Conservation (phyloP, 2,888 invertebrate species). For the Lagria hirta region DNA sequence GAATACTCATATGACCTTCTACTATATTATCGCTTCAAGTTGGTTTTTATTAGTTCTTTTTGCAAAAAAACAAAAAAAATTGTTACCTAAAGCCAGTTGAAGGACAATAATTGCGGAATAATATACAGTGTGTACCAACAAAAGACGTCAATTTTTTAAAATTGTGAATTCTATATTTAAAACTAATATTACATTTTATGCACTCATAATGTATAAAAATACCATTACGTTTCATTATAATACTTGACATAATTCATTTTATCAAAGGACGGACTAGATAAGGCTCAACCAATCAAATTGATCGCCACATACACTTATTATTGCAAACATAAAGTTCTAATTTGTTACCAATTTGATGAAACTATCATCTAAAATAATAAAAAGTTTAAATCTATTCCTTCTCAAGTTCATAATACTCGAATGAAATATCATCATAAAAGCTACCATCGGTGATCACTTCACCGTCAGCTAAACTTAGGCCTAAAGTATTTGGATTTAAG, state of each 20-base stretch:
- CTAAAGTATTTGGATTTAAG: conserved; percentile 56
- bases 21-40: too few relatives aligned
- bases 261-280: conserved; percentile 22
- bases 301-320: conserved; percentile 23
- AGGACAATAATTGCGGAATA: too few relatives aligned
- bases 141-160: too few relatives aligned
- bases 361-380: conserved; percentile 2
- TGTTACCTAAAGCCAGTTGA: too few relatives aligned
- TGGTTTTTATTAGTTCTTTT: too few relatives aligned
- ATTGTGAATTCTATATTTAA: too few relatives aligned
- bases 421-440: conserved; percentile 57
- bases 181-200: too few relatives aligned
- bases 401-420: conserved; percentile 58
- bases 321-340: conserved; percentile 15
- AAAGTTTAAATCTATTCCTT: conserved; percentile 32
- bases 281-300: conserved; percentile 13
- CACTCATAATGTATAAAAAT: conserved; percentile 27
- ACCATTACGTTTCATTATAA: conserved; percentile 17
- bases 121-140: too few relatives aligned
- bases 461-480: conserved; percentile 56
- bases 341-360: conserved; percentile 9
- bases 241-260: conserved; percentile 11
- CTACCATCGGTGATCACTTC: conserved; percentile 57
- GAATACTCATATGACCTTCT: too few relatives aligned
- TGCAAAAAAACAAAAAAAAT: too few relatives aligned